Percentiles rank a stretch among this genome's conserved stretches.
phyloP scores from a whole-genome alignment of 2,888 invertebrate genomes.

The Phalera bucephala region DNA sequence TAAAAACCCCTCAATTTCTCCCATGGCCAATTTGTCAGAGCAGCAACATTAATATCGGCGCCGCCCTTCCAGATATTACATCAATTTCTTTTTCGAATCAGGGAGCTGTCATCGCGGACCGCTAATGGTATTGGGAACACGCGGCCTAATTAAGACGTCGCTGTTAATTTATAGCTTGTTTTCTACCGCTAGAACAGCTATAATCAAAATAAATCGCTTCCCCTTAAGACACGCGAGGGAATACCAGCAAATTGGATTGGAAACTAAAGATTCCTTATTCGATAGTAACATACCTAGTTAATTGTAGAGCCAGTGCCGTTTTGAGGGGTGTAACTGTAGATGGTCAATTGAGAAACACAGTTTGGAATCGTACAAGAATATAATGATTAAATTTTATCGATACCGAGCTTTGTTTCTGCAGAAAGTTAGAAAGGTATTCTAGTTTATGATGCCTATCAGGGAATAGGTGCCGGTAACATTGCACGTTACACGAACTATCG shows the following conservation, averaged over 20 bases:
- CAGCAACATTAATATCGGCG: constrained; percentile 49
- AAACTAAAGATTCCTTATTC: constrained; percentile 54
- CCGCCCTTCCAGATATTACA: constrained; percentile 61
- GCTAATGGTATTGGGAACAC: constrained; percentile 77
- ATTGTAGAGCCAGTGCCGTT: constrained; percentile 24
- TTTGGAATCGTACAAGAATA: constrained; percentile 21
- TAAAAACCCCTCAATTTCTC: constrained; percentile 29
- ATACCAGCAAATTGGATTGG: constrained; percentile 70
- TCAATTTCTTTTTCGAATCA: constrained; percentile 61
- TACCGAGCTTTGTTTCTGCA: constrained; percentile 16
- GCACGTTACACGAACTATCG: constrained; percentile 29
- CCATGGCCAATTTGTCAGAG: constrained; percentile 38
- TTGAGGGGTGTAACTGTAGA: constrained; percentile 10
- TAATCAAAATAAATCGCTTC: constrained; percentile 79
- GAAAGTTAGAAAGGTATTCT: constrained; percentile 29
- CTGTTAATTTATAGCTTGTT: constrained; percentile 77
- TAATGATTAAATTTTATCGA: constrained; percentile 32
- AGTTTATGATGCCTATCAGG: constrained; percentile 47
- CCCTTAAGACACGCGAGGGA: constrained; percentile 71
- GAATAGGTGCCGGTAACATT: constrained; percentile 26
- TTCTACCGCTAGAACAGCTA: constrained; percentile 63
- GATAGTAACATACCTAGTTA: constrained; percentile 41
- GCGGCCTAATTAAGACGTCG: constrained; percentile 74
- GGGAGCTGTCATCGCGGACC: constrained; percentile 65
- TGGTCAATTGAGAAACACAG: constrained; percentile 26